Conservation (phyloP, 2,888 invertebrate genomes). For the Drosophila birchii region DNA sequence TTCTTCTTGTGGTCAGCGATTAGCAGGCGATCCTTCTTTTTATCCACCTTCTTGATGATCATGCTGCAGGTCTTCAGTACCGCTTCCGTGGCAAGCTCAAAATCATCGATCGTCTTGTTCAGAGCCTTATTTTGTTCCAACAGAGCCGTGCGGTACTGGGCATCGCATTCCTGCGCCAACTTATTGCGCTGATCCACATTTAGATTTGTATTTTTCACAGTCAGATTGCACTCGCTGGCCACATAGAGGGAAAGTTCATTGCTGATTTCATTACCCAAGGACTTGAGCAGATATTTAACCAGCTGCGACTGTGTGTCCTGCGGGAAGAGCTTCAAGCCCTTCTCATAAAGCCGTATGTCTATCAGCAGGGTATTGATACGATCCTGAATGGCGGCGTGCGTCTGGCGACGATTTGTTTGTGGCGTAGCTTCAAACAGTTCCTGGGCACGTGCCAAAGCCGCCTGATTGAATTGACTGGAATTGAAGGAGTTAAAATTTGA, state of each 20-base stretch:
- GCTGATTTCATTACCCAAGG: conserved; percentile 92
- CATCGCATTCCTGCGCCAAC: conserved; percentile 88
- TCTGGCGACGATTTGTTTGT: conserved; percentile 90
- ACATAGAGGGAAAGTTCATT: conserved; percentile 92
- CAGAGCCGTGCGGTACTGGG: conserved; percentile 89
- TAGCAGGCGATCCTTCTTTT: conserved; percentile 92
- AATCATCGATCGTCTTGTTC: conserved; percentile 90
- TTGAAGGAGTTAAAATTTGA: background rate
- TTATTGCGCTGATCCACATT: conserved; percentile 89
- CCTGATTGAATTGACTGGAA: conserved; percentile 88
- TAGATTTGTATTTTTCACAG: conserved; percentile 85
- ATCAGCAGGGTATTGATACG: conserved; percentile 91
- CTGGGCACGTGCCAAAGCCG: conserved; percentile 89
- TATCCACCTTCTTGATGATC: conserved; percentile 94
- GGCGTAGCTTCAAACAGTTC: conserved; percentile 90
- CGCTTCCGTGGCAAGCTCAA: conserved; percentile 90
- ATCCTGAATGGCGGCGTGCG: conserved; percentile 92
- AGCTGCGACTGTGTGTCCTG: conserved; percentile 88
- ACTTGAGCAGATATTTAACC: conserved; percentile 93
- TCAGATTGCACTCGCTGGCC: conserved; percentile 90
- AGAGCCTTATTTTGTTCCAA: conserved; percentile 89
- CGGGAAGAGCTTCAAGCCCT: conserved; percentile 89
- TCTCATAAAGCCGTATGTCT: conserved; percentile 92
- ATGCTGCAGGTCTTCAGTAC: conserved; percentile 90
- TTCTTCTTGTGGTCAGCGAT: conserved; percentile 93